These are phyloP conservation scores for Meleagris gallopavo DNA, from an alignment of 2,113 vertebrate species.

Conservation along the genomic window DNA sequence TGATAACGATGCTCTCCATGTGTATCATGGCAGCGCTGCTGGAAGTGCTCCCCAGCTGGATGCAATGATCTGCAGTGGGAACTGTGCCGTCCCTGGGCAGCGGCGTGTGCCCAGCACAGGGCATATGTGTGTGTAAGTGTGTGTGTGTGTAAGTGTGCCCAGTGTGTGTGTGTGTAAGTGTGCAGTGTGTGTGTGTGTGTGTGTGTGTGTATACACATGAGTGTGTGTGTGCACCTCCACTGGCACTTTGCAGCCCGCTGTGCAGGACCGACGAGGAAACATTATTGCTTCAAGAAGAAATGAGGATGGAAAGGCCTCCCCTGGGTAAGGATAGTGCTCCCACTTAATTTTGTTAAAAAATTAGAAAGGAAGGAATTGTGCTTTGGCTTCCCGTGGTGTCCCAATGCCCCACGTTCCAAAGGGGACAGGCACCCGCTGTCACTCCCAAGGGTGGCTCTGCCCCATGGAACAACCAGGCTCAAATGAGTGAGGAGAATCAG, in stretches of 20 bases:
- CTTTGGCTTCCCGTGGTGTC: rapidly evolving
- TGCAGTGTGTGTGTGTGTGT: too few relatives aligned
- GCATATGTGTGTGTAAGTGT: too few relatives aligned
- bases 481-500: neutral
- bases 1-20: neutral
- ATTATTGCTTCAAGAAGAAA: conserved; percentile 1
- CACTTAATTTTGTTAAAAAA: neutral
- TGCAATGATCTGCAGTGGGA: too few relatives aligned
- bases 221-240: too few relatives aligned
- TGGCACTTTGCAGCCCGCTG: neutral
- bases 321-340: neutral
- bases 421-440: neutral
- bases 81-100: too few relatives aligned
- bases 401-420: neutral
- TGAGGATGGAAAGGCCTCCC: conserved; percentile 32
- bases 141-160: too few relatives aligned
- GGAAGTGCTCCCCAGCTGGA: too few relatives aligned
- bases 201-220: too few relatives aligned
- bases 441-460: neutral
- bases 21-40: neutral
- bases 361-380: neutral
- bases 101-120: too few relatives aligned
- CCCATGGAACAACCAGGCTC: neutral
- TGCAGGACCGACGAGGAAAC: neutral
- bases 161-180: too few relatives aligned